Percentiles rank a stretch among this genome's conserved stretches.
Conservation (phyloP, 2,888 invertebrate genomes). For the Lydus trimaculatus region DNA sequence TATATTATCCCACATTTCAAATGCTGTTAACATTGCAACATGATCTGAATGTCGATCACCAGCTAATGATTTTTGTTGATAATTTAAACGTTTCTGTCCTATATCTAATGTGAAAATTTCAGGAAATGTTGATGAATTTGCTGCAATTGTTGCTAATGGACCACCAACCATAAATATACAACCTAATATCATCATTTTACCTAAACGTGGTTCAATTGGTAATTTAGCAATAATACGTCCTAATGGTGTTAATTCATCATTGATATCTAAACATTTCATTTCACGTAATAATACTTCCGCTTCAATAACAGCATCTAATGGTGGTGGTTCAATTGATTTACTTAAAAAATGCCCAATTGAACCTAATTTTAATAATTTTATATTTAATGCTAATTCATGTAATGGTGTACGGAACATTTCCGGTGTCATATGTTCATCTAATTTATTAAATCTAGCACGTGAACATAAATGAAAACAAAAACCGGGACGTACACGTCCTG, state of each 20-base stretch:
- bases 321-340: conserved; percentile 96
- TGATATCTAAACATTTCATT: conserved; percentile 88
- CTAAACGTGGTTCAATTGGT: conserved; percentile 95
- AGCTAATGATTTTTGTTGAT: conserved; percentile 85
- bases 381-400: conserved; percentile 92
- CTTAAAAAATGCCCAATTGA: conserved; percentile 94
- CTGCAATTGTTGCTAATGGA: conserved; percentile 91
- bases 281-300: conserved; percentile 86
- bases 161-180: conserved; percentile 91
- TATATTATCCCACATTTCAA: conserved; percentile 83
- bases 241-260: conserved; percentile 90
- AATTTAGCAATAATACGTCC: conserved; percentile 93
- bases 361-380: conserved; percentile 89
- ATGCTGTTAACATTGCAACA: conserved; percentile 92
- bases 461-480: conserved; percentile 94
- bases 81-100: conserved; percentile 76
- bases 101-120: conserved; percentile 90
- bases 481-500: conserved; percentile 94
- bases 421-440: conserved; percentile 92
- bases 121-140: conserved; percentile 93
- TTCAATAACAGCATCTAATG: conserved; percentile 97
- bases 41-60: conserved; percentile 93
- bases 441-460: conserved; percentile 68
- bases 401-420: conserved; percentile 98
- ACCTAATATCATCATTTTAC: conserved; percentile 98